Conservation (phyloP, 2,888 invertebrate species). For the Orthonevra nobilis region DNA sequence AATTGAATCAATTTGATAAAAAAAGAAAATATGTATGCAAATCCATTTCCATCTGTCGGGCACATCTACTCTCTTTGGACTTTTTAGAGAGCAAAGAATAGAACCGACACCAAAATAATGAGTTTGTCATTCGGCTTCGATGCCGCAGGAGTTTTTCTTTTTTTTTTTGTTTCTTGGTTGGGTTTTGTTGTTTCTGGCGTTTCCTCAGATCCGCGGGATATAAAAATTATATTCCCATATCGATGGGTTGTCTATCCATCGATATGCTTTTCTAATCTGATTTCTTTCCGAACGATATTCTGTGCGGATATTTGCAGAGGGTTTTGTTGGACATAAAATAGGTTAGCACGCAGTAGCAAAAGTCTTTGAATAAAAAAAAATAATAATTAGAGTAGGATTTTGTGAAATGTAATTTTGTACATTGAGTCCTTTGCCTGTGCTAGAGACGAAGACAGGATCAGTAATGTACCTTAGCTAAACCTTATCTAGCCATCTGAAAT, state of each 20-base stretch:
- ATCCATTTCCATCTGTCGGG: constrained; percentile 41
- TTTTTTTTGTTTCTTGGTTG: constrained; percentile 16
- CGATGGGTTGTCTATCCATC: constrained; percentile 19
- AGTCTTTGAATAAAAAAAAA: no score
- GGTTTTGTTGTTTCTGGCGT: neutral
- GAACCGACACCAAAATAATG: constrained; percentile 41
- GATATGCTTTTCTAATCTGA: constrained; percentile 36
- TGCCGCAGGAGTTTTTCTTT: constrained; percentile 35
- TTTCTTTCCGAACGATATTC: constrained; percentile 32
- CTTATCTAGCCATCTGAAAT: no score
- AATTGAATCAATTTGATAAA: constrained; percentile 77
- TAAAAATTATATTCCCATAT: constrained; percentile 21
- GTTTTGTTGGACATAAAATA: no score
- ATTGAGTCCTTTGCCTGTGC: no score
- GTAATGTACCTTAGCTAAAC: no score
- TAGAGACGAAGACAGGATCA: no score
- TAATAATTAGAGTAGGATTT: no score
- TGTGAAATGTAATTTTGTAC: no score
- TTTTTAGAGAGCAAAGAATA: neutral
- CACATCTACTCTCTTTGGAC: constrained; percentile 7
- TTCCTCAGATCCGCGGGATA: constrained; percentile 5
- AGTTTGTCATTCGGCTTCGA: constrained; percentile 26
- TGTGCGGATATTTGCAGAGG: no score
- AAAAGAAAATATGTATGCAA: constrained; percentile 36
- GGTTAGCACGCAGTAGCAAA: no score